phyloP scores from a whole-genome alignment of 2,797 vertebrate species.

The Labroides dimidiatus region DNA sequence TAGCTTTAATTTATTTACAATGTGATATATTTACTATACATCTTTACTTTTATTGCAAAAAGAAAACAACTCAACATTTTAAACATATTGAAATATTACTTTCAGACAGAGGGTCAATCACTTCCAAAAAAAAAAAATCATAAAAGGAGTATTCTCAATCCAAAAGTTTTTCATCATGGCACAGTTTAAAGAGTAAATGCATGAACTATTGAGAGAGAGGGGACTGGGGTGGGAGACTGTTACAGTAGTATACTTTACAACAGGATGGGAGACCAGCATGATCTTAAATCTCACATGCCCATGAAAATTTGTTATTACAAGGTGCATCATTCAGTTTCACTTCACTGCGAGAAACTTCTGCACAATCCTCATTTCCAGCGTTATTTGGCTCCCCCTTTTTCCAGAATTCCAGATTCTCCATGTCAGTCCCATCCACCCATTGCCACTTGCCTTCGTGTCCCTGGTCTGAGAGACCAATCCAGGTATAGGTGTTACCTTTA shows the following conservation, averaged over 20 bases:
- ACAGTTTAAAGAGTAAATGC: too few relatives aligned
- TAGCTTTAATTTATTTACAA: neutral
- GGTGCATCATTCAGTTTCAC: constrained; percentile 44
- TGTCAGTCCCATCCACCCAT: constrained; percentile 45
- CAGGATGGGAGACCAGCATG: too few relatives aligned
- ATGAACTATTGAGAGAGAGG: too few relatives aligned
- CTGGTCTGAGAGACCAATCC: constrained; percentile 51
- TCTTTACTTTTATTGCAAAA: too few relatives aligned
- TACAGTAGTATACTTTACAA: too few relatives aligned
- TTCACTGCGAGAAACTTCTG: rapidly evolving
- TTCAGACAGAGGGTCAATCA: too few relatives aligned
- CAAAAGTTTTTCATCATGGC: too few relatives aligned
- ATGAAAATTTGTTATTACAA: neutral
- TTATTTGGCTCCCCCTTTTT: constrained; percentile 37
- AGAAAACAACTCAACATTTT: too few relatives aligned
- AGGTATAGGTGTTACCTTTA: neutral
- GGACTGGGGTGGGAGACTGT: too few relatives aligned
- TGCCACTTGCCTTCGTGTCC: constrained; percentile 12
- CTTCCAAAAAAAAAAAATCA: too few relatives aligned
- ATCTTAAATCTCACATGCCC: constrained; percentile 46
- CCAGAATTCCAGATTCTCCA: constrained; percentile 26
- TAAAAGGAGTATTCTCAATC: too few relatives aligned
- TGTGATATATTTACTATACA: neutral
- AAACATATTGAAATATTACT: too few relatives aligned
- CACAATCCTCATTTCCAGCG: constrained; percentile 25